A percentile compares a stretch with the other conserved stretches of the same genome.
phyloP scores from a whole-genome alignment of 2,888 invertebrate species.

The Mythimna impura region DNA sequence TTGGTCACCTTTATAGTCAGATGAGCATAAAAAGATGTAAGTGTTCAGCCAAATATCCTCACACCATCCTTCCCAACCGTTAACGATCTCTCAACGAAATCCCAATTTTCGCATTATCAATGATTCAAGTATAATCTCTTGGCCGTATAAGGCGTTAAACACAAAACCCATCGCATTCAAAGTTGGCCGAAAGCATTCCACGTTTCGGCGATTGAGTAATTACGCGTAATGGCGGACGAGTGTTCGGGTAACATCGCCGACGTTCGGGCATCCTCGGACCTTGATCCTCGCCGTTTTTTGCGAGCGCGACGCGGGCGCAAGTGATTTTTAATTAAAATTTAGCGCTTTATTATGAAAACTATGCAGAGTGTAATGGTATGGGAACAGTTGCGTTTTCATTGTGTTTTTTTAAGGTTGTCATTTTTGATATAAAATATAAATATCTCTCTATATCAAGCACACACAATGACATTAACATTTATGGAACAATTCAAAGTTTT shows the following conservation, averaged over 20 bases:
- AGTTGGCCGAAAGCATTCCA: slow-evolving; percentile 72
- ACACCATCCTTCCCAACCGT: slow-evolving; percentile 37
- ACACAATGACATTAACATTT: not conserved
- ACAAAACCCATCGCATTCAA: slow-evolving; percentile 65
- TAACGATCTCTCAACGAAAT: slow-evolving; percentile 59
- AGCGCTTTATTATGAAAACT: slow-evolving; percentile 86
- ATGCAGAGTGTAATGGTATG: slow-evolving; percentile 70
- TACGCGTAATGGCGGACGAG: slow-evolving; percentile 75
- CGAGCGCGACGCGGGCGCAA: slow-evolving; percentile 68
- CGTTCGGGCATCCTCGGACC: slow-evolving; percentile 78
- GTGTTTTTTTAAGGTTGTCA: slow-evolving; percentile 20
- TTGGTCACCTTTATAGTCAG: slow-evolving; percentile 40
- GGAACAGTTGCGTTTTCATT: slow-evolving; percentile 33
- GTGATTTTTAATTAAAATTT: slow-evolving; percentile 87
- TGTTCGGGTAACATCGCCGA: slow-evolving; percentile 73
- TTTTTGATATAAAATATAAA: slow-evolving; percentile 26
- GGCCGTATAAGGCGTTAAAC: slow-evolving; percentile 64
- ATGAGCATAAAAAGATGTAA: slow-evolving; percentile 52
- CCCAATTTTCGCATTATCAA: slow-evolving; percentile 67
- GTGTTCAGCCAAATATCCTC: slow-evolving; percentile 52
- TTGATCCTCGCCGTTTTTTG: slow-evolving; percentile 76
- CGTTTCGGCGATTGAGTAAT: slow-evolving; percentile 83
- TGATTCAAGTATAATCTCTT: slow-evolving; percentile 66
- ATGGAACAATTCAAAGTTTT: not conserved
- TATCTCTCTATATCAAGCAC: not conserved